Evolutionary conservation across 1,140 invertebrate genomes (phyloP).

Genomic region (Drosophila takahashii): DNA sequence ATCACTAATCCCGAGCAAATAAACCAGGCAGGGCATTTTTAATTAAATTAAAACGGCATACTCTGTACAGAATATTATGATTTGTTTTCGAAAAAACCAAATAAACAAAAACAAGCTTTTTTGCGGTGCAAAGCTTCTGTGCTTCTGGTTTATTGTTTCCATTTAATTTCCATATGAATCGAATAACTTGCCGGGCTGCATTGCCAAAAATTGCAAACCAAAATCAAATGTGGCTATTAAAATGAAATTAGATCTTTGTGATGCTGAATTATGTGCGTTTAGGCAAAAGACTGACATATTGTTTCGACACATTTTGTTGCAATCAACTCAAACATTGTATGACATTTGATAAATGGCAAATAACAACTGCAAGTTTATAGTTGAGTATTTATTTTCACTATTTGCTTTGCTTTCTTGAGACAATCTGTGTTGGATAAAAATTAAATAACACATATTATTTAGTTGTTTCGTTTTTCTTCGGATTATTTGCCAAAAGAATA

Average conservation of each 20-base stretch:
- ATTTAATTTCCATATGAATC: constrained; percentile 14
- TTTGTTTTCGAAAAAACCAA: neutral
- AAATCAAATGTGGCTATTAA: constrained; percentile 15
- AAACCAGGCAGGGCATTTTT: neutral
- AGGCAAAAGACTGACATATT: neutral
- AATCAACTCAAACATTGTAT: neutral
- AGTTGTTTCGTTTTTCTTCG: neutral
- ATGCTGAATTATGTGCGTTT: neutral
- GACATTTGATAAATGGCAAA: constrained; percentile 1
- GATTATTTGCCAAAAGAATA: neutral
- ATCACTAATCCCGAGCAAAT: neutral
- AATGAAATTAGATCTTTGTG: constrained; percentile 5
- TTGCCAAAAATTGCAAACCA: constrained; percentile 2
- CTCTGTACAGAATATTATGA: neutral
- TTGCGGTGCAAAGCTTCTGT: constrained; percentile 2
- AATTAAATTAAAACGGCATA: constrained; percentile 6
- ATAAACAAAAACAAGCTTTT: constrained; percentile 1
- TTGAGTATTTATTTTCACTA: neutral
- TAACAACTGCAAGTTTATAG: neutral
- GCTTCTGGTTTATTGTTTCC: constrained; percentile 6
- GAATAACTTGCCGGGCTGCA: neutral
- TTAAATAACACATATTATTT: neutral
- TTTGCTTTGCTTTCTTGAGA: neutral
- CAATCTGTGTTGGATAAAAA: neutral
- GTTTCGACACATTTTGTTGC: neutral